Evolutionary conservation across 2,113 vertebrate genomes (phyloP).

Genomic region (Centropus unirufus): DNA sequence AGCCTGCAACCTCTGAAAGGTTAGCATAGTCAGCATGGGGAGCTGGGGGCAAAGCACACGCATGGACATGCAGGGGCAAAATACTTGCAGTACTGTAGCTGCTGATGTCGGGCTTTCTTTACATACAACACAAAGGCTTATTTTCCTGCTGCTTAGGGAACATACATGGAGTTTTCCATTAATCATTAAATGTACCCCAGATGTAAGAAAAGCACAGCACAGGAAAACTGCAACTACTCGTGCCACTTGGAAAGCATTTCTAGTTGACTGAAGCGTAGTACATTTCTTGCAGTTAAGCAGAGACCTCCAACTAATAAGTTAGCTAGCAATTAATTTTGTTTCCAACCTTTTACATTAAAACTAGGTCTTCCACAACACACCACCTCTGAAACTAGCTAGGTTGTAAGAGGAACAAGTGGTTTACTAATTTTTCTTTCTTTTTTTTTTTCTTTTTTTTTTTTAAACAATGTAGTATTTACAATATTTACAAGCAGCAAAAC

Average conservation of each 20-base stretch:
- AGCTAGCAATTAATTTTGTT: neutral
- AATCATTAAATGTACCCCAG: neutral
- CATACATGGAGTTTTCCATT: neutral
- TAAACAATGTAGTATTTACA: neutral
- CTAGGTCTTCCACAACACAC: neutral
- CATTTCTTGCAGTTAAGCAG: neutral
- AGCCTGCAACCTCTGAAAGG: neutral
- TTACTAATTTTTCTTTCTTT: neutral
- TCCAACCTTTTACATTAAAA: neutral
- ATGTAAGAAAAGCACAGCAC: neutral
- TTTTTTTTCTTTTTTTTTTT: neutral
- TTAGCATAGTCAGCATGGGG: accelerated
- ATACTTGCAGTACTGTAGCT: neutral
- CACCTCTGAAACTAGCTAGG: neutral
- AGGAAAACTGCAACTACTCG: neutral
- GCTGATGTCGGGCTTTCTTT: neutral
- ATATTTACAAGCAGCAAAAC: neutral
- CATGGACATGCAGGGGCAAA: neutral
- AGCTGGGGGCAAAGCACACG: neutral
- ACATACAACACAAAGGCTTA: neutral
- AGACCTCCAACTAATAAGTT: neutral
- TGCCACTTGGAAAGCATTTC: neutral
- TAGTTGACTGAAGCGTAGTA: neutral
- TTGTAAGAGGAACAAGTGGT: neutral
- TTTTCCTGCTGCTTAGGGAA: neutral